These are phyloP conservation scores for Drosophila anomalipes DNA, from an alignment of 2,888 invertebrate species.

Conservation along the genomic window DNA sequence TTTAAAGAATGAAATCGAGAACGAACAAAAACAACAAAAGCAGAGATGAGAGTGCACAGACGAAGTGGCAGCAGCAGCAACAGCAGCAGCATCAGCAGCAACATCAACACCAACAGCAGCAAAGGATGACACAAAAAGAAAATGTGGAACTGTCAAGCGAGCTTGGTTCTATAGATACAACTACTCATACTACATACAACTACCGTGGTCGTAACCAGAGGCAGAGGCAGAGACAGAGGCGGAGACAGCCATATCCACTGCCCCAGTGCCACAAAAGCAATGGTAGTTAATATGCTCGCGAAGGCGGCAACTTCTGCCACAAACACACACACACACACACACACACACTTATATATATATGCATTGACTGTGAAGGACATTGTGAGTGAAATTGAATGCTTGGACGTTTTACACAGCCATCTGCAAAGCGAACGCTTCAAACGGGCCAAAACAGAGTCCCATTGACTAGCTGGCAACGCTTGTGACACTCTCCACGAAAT, in stretches of 20 bases:
- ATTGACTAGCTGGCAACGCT: slow-evolving; percentile 5
- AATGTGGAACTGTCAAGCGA: slow-evolving; percentile 67
- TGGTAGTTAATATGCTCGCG: slow-evolving; percentile 61
- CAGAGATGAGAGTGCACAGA: slow-evolving; percentile 37
- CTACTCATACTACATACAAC: slow-evolving; percentile 53
- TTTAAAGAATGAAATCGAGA: slow-evolving; percentile 43
- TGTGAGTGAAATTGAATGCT: slow-evolving; percentile 66
- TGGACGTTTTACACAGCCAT: slow-evolving; percentile 44
- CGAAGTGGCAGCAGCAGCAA: slow-evolving; percentile 26
- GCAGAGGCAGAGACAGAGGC: not conserved
- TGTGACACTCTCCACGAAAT: not conserved
- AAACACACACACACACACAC: slow-evolving; percentile 10
- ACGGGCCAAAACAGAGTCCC: not conserved
- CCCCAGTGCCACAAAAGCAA: slow-evolving; percentile 24
- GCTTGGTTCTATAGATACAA: slow-evolving; percentile 62
- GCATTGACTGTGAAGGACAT: slow-evolving; percentile 72
- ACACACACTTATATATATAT: slow-evolving; percentile 18
- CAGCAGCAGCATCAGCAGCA: not conserved
- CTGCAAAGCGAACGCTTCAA: slow-evolving; percentile 8
- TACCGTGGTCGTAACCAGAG: slow-evolving; percentile 3
- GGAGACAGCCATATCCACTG: slow-evolving; percentile 17
- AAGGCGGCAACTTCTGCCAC: slow-evolving; percentile 31
- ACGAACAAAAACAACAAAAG: slow-evolving; percentile 38
- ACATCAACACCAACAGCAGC: not conserved
- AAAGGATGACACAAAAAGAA: slow-evolving; percentile 40